phyloP scores from a whole-genome alignment of 2,888 invertebrate species.

The Drosophila bunnanda region DNA sequence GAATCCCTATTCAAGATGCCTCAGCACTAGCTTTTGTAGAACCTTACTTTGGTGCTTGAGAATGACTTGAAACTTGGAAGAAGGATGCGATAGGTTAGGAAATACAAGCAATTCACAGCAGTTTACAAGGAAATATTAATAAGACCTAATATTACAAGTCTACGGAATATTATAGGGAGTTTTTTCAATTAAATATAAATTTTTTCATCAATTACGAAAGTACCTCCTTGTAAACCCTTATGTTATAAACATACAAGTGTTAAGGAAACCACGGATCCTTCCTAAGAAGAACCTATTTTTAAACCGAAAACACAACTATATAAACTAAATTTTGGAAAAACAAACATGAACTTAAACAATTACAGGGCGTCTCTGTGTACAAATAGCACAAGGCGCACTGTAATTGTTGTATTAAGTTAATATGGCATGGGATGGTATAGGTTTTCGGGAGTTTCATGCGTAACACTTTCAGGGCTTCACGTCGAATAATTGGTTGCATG shows the following conservation, averaged over 20 bases:
- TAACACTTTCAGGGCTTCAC: conserved; percentile 32
- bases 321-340: not conserved
- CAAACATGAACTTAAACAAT: not conserved
- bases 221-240: too few species aligned
- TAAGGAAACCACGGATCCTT: not conserved
- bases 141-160: not conserved
- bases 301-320: not conserved
- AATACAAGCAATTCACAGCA: conserved; percentile 15
- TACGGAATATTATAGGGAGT: not conserved
- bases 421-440: too few species aligned
- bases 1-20: conserved; percentile 7
- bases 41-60: conserved; percentile 73
- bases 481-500: conserved; percentile 23
- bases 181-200: not conserved
- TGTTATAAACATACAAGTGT: not conserved
- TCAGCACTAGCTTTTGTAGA: conserved; percentile 64
- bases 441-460: conserved; percentile 1
- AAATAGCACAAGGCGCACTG: not conserved
- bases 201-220: not conserved
- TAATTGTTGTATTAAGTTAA: not conserved
- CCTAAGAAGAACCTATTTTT: not conserved
- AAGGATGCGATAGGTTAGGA: conserved; percentile 14
- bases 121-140: too few species aligned
- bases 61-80: conserved; percentile 70
- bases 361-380: not conserved